Evolutionary conservation across 2,888 invertebrate genomes (phyloP), one percentile per base, ranked within the genome.

Genomic region (Osmoderma eremita): DNA sequence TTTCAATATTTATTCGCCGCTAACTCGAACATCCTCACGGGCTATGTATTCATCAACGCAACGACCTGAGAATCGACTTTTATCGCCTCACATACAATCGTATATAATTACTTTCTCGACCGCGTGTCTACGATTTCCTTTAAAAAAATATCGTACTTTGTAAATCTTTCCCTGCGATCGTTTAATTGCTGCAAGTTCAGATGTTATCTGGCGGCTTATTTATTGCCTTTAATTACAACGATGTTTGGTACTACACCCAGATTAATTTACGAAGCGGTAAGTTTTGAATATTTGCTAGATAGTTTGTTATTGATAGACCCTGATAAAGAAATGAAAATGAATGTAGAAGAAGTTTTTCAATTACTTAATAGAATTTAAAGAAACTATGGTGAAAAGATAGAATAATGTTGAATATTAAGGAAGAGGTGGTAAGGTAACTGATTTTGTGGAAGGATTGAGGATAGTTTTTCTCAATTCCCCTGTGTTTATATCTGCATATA

Each of bases 101-200:
- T 61, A 61, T 61, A 61, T 61, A 61, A 61, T 61, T 45, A 61
- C 58, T 61, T 61, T 61, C 58, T 30, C 58, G 58, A 17, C 30
- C 41, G 58, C 24, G 50, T 24, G 30, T 30, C 48, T 45, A 45
- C 58, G 30, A 30, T 48, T 61, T 45, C 45, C 30, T 13, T 45
- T 30, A 20, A 61, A 56, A 56, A 61, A 61, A 45, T 45, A 30
- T 15, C 45, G 30, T 24, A 30, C 58, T 17, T 10, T 17, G 58
- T 30, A 30, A 30, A 61, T 45, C 45, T 48, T 20, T 45, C 15
- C 58, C 45, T 30, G 58, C 30, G 45, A 61, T 38, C 24, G 58
- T 17, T 45, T 30, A 30, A 61, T 61, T 17, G 58, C 58, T 61
- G 45, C 20, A 61, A 61, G 45, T 61, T 45, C 45, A 61, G 58